phyloP scores from a whole-genome alignment of 1,140 invertebrate species.

The Meloidogyne floridensis region DNA sequence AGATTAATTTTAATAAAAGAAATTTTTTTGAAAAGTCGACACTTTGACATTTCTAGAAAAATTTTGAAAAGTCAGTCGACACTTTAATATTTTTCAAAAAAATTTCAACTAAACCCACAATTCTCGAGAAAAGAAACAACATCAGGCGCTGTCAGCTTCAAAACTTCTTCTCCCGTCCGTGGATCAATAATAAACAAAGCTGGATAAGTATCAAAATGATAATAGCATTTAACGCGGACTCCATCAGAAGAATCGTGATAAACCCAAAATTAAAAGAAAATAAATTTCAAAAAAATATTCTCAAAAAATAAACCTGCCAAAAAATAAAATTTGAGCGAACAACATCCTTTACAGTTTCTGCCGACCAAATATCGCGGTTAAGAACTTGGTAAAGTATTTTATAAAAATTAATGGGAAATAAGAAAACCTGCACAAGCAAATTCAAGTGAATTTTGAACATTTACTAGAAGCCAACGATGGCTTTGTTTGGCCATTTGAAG shows the following conservation, averaged over 20 bases:
- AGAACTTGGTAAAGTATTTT: slow-evolving; percentile 68
- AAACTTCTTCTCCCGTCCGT: slow-evolving; percentile 71
- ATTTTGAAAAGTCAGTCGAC: too few relatives aligned
- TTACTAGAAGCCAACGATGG: slow-evolving; percentile 77
- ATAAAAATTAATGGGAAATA: neutral
- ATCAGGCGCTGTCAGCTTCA: slow-evolving; percentile 67
- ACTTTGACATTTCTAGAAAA: neutral
- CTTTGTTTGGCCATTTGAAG: slow-evolving; percentile 71
- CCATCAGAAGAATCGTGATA: slow-evolving; percentile 76
- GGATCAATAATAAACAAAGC: slow-evolving; percentile 78
- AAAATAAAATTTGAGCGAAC: slow-evolving; percentile 76
- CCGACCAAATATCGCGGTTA: slow-evolving; percentile 79
- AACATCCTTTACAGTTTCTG: slow-evolving; percentile 73
- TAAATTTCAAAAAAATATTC: neutral
- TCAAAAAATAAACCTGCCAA: slow-evolving; percentile 73
- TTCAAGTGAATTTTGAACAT: slow-evolving; percentile 77
- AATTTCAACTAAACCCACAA: slow-evolving; percentile 51
- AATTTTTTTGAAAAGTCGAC: neutral
- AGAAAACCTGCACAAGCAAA: slow-evolving; percentile 73
- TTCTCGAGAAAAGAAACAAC: slow-evolving; percentile 69
- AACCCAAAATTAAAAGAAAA: slow-evolving; percentile 65
- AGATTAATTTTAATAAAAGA: neutral
- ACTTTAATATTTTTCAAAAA: neutral
- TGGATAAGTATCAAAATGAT: slow-evolving; percentile 74
- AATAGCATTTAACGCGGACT: slow-evolving; percentile 75